phyloP scores from a whole-genome alignment of 2,888 invertebrate species.

The Nyleta sp. region DNA sequence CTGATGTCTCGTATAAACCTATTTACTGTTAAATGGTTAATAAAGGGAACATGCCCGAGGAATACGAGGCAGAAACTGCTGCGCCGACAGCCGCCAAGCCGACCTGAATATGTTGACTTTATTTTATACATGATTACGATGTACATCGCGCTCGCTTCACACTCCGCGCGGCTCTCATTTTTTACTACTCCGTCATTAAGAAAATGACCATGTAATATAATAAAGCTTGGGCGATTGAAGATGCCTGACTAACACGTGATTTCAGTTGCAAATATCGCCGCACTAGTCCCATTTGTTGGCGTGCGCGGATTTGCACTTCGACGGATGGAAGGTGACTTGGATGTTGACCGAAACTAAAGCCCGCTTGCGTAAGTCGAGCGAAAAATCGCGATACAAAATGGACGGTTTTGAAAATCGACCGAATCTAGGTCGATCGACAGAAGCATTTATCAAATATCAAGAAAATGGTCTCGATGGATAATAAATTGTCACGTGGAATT shows the following conservation, averaged over 20 bases:
- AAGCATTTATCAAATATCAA: constrained; percentile 12
- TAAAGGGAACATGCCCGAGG: not conserved
- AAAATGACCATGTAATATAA: constrained; percentile 21
- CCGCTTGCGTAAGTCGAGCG: too few relatives aligned
- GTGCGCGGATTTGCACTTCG: too few relatives aligned
- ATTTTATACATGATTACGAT: constrained; percentile 18
- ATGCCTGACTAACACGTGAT: not conserved
- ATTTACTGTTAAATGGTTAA: constrained; percentile 18
- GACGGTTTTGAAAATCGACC: not conserved
- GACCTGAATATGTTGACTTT: constrained; percentile 13
- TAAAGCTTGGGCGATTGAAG: constrained; percentile 7
- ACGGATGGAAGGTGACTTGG: too few relatives aligned
- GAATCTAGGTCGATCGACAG: not conserved
- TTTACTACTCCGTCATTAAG: constrained; percentile 19
- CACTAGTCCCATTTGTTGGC: too few relatives aligned
- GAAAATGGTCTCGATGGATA: constrained; percentile 19
- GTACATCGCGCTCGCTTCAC: constrained; percentile 1
- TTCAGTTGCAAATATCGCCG: not conserved
- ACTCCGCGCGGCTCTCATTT: constrained; percentile 3
- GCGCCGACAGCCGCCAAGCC: not conserved
- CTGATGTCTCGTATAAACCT: not conserved
- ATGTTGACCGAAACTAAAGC: too few relatives aligned
- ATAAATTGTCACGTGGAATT: constrained; percentile 22
- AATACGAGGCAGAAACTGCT: not conserved
- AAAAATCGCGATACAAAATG: too few relatives aligned